Evolutionary conservation across 2,888 invertebrate species (phyloP), one percentile per base, ranked within the genome.

Genomic region (Noctua janthina): DNA sequence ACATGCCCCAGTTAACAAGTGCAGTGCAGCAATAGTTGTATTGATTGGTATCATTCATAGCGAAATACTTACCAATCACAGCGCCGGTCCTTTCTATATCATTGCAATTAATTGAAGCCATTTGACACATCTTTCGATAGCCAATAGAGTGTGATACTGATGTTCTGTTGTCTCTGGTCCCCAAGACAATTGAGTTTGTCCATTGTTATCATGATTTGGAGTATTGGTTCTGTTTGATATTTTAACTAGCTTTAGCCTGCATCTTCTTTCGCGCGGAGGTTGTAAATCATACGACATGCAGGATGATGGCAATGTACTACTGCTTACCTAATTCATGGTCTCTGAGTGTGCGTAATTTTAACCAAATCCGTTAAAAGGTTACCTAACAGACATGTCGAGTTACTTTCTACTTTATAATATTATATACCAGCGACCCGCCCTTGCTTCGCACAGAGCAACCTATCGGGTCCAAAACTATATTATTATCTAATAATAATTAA

Each of bases 1-100:
- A 78, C n/a, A 78, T 56, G 79, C 46, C 68, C 81, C 71, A 87
- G 76, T 85, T 74, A 72, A 78, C 77, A 82, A 87, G 79, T 79
- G 62, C 76, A 84, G 43, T 79, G 73, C 74, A 78, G 75, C 56
- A 87, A 82, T 82, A 79, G 51, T 79, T 85, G 74, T 81, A 73
- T 74, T 81, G 72, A 74, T 69, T 79, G 68, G 76, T 78, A 74
- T 23, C 59, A 39, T 73, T 35, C 11, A 80, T 85, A 87, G 83
- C 64, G 66, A 78, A 81, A 87, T 80, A 74, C 76, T 87, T 78
- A 74, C 43, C 71, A 74, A 76, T 46, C 64, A 71, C 66, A 72
- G 54, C n/a, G 51, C 2, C 62, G 17, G 54, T 64, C 51, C 35
- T 75, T 73, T 74, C 39, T 72, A 15, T 64, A 75, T 46, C 20